phyloP scores from a whole-genome alignment of 2,888 invertebrate genomes.

The Ormia ochracea region DNA sequence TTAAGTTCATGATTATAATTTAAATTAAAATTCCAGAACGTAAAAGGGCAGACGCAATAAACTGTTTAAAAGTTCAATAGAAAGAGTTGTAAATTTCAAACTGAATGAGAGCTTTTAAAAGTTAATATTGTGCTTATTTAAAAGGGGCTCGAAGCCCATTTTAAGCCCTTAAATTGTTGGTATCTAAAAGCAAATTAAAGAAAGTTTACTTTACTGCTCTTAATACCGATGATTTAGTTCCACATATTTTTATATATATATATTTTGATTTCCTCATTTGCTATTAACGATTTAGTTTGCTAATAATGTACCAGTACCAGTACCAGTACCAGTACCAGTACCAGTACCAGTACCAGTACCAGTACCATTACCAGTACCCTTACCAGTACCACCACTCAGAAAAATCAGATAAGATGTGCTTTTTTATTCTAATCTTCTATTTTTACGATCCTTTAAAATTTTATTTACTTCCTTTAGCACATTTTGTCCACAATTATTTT shows the following conservation, averaged over 20 bases:
- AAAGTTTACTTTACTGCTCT: background rate
- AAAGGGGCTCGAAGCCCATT: background rate
- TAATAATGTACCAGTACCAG: constrained; percentile 28
- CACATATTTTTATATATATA: background rate
- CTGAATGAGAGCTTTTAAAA: background rate
- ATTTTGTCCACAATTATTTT: constrained; percentile 25
- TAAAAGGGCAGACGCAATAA: background rate
- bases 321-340: no score
- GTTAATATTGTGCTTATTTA: background rate
- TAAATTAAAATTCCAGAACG: background rate
- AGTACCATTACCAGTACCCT: no score
- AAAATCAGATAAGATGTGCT: constrained; percentile 41
- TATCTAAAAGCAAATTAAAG: background rate
- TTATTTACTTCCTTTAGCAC: constrained; percentile 46
- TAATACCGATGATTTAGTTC: background rate
- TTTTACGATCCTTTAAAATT: background rate
- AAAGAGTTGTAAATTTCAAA: background rate
- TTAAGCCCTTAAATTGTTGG: background rate
- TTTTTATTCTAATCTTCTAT: constrained; percentile 10
- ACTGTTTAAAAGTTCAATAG: background rate
- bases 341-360: no score
- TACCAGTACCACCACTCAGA: constrained; percentile 9
- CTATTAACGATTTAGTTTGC: constrained; percentile 32
- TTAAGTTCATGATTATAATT: constrained; percentile 2
- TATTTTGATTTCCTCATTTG: constrained; percentile 30